phyloP scores from a whole-genome alignment of 2,797 vertebrate genomes.

The Parotocinclus haroldoi region DNA sequence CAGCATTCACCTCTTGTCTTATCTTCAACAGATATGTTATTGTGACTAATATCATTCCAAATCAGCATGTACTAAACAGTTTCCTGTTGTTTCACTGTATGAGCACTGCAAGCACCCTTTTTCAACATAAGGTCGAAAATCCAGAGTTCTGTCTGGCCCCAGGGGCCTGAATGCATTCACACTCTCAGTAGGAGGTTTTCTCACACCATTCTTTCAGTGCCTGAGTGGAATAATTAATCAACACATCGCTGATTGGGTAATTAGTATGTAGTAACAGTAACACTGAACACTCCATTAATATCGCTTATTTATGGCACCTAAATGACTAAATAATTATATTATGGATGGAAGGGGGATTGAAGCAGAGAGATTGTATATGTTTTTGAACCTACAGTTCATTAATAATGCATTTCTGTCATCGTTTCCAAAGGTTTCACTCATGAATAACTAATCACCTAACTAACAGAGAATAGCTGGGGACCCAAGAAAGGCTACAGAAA shows the following conservation, averaged over 20 bases:
- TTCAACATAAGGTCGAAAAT: background rate
- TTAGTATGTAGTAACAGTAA: constrained; percentile 66
- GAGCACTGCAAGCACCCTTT: background rate
- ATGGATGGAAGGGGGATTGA: constrained; percentile 49
- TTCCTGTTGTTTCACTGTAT: background rate
- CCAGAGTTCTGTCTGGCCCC: background rate
- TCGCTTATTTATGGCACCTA: constrained; percentile 67
- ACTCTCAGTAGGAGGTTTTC: constrained; percentile 24
- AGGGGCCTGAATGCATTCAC: background rate
- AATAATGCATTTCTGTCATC: constrained; percentile 64
- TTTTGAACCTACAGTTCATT: constrained; percentile 54
- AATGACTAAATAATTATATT: constrained; percentile 64
- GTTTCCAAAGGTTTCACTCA: constrained; percentile 57
- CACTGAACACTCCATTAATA: constrained; percentile 65
- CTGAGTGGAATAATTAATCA: constrained; percentile 58
- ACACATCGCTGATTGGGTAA: constrained; percentile 61
- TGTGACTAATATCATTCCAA: no score
- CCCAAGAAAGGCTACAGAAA: constrained; percentile 50
- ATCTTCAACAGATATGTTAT: no score
- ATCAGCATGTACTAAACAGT: no score
- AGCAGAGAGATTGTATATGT: constrained; percentile 60
- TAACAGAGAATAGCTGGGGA: constrained; percentile 39
- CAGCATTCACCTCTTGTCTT: no score
- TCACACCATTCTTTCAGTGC: constrained; percentile 5
- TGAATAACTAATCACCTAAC: constrained; percentile 53